These are phyloP conservation scores for Steinernema carpocapsae DNA, from an alignment of 2,888 invertebrate genomes.

Conservation along the genomic window DNA sequence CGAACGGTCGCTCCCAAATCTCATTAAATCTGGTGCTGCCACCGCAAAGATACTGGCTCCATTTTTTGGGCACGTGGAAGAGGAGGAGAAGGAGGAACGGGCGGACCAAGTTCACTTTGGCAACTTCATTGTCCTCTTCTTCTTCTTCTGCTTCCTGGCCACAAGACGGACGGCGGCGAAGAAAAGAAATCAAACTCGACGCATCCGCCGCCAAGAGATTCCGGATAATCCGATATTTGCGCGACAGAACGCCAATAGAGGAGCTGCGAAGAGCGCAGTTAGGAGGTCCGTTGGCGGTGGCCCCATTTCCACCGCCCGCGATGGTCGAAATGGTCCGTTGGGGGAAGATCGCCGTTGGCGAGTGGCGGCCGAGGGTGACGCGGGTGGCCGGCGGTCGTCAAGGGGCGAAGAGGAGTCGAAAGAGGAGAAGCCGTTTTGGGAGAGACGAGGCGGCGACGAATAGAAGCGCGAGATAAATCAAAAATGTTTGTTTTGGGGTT, in stretches of 20 bases:
- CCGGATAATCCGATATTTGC: conserved; percentile 14
- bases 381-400: not conserved
- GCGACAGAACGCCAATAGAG: conserved; percentile 13
- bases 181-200: not conserved
- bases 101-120: not conserved
- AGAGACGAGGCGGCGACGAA: conserved; percentile 1
- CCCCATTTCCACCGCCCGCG: not conserved
- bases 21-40: not conserved
- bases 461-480: conserved; percentile 12
- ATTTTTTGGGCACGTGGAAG: not conserved
- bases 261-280: not conserved
- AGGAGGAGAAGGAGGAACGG: not conserved
- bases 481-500: not conserved
- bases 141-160: not conserved
- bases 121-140: conserved; percentile 10
- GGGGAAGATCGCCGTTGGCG: not conserved
- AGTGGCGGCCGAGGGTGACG: not conserved
- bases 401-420: not conserved
- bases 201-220: conserved; percentile 12
- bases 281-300: not conserved
- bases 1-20: conserved; percentile 2
- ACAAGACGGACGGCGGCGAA: not conserved
- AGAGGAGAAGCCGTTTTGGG: not conserved
- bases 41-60: not conserved
- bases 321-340: not conserved